phyloP scores from a whole-genome alignment of 1,140 invertebrate species.

The Ostrea edulis region DNA sequence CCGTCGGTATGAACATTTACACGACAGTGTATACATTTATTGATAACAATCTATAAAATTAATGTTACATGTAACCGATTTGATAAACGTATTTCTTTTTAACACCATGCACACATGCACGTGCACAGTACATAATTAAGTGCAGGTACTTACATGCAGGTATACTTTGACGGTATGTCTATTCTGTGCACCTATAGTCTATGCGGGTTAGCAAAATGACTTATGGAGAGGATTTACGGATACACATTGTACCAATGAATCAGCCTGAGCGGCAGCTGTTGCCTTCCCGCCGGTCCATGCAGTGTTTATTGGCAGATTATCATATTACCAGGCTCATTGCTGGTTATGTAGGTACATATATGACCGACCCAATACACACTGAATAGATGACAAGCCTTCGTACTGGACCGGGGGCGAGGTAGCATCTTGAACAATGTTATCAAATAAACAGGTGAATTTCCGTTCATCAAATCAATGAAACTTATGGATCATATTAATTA shows the following conservation, averaged over 20 bases:
- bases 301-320: not conserved
- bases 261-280: not conserved
- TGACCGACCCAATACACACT: not conserved
- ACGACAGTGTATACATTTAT: too few relatives aligned
- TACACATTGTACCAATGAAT: not conserved
- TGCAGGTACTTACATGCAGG: too few relatives aligned
- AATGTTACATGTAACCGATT: too few relatives aligned
- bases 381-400: not conserved
- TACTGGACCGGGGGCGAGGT: not conserved
- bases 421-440: not conserved
- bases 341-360: not conserved
- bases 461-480: too few relatives aligned
- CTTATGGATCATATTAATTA: too few relatives aligned
- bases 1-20: too few relatives aligned
- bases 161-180: too few relatives aligned
- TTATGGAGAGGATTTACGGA: not conserved
- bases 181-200: too few relatives aligned
- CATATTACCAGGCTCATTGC: not conserved
- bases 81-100: too few relatives aligned
- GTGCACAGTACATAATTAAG: too few relatives aligned
- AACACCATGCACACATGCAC: too few relatives aligned
- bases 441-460: not conserved
- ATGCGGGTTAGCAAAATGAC: not conserved
- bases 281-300: not conserved
- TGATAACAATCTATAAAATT: too few relatives aligned